A percentile compares a stretch with the other conserved stretches of the same genome.
Evolutionary conservation across 2,888 invertebrate species (phyloP).

Genomic region (Sycophila texana): DNA sequence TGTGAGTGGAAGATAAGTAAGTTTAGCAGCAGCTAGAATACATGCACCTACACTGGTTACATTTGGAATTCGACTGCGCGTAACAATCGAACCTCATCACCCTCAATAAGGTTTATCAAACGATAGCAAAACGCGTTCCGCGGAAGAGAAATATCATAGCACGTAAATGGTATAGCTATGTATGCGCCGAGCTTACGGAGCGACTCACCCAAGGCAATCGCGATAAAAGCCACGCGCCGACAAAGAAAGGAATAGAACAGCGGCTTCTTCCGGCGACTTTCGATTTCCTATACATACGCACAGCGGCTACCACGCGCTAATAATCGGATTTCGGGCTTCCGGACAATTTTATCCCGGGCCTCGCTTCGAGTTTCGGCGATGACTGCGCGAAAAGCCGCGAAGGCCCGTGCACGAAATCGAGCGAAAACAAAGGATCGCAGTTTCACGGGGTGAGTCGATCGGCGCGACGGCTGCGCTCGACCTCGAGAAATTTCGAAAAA

Average conservation of each 20-base stretch:
- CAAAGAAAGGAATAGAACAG: constrained; percentile 2
- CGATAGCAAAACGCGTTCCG: neutral
- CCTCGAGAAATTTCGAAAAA: constrained; percentile 5
- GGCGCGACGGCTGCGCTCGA: neutral
- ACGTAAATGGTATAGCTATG: no score
- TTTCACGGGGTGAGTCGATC: neutral
- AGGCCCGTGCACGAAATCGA: neutral
- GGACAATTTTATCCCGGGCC: constrained; percentile 26
- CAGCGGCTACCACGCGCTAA: neutral
- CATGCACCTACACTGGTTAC: neutral
- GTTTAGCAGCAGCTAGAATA: neutral
- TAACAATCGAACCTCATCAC: neutral
- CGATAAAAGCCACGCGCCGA: neutral
- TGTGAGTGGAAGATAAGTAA: neutral
- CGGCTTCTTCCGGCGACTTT: neutral
- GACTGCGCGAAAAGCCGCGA: neutral
- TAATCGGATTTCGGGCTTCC: constrained; percentile 29
- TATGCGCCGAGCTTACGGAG: no score
- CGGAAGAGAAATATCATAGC: no score
- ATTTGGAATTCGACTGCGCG: neutral
- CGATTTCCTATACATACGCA: neutral
- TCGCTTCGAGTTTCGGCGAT: constrained; percentile 28
- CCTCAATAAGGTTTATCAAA: neutral
- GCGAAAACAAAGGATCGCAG: no score
- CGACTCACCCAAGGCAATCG: neutral